These are phyloP conservation scores for Neopelma chrysocephalum DNA, from an alignment of 2,797 vertebrate genomes.

Conservation along the genomic window DNA sequence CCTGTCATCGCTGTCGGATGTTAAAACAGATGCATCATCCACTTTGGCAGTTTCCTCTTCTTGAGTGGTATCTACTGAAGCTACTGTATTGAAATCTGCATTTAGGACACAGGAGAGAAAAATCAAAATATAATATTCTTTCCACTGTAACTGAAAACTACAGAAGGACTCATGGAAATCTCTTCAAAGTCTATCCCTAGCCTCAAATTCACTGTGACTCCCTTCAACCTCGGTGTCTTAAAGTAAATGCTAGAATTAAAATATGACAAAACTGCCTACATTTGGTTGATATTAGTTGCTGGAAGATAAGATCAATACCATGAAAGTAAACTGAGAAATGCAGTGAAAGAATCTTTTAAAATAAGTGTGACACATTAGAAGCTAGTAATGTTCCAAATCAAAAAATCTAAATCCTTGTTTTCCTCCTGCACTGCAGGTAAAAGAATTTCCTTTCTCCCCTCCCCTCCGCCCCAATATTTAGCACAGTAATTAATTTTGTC, in stretches of 20 bases:
- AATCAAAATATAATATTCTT: background rate
- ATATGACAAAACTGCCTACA: background rate
- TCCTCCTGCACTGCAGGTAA: background rate
- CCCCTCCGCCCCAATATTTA: background rate
- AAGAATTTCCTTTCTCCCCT: background rate
- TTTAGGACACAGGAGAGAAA: background rate
- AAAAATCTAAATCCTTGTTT: background rate
- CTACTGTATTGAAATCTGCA: constrained; percentile 78
- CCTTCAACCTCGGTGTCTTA: background rate
- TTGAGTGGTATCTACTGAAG: constrained; percentile 80
- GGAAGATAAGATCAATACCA: background rate
- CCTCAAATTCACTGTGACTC: background rate
- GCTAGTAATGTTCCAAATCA: background rate
- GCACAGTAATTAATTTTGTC: background rate
- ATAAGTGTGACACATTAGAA: background rate
- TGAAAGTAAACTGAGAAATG: background rate
- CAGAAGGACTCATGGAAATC: background rate
- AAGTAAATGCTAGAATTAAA: background rate
- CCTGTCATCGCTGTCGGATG: constrained; percentile 71
- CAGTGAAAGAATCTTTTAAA: background rate
- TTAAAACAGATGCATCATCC: constrained; percentile 84
- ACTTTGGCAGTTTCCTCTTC: constrained; percentile 82
- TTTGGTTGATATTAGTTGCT: background rate
- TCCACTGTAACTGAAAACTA: background rate
- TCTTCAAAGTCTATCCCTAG: background rate